Evolutionary conservation across 2,888 invertebrate species (phyloP), one percentile per base, ranked within the genome.

Genomic region (Actias luna): DNA sequence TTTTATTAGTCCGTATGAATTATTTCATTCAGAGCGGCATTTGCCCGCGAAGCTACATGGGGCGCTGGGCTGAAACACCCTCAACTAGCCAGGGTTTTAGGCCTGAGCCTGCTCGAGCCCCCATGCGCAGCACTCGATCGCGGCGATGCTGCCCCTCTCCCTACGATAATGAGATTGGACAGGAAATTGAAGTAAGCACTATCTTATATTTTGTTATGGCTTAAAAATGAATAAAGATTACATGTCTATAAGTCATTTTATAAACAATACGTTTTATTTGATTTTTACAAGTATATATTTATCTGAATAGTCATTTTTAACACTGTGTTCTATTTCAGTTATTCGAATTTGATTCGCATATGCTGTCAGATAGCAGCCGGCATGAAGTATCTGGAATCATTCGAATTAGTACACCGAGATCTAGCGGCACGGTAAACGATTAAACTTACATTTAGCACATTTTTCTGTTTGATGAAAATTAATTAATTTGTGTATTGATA

Each of bases 321-420:
- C 2, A 18, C 18, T 52, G 7, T 33, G 73, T 67, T 73, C 77
- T 74, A 71, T 93, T 94, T 29, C 94, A 97, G 97, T 84, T 96
- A 97, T 86, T 96, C 96, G 76, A 96, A 96, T 87, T 94, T 97
- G 83, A 95, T 98, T 74, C 97, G 96, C 93, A 95, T 98, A 86
- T 96, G 97, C 75, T 96, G 96, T 63, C 97, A 98, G 92, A 96
- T 98, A 76, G 97, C 98, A 67, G 97, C 97, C 61, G 98, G 98
- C 70, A 98, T 98, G 97, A 97, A 97, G 83, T 98, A 98, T 88
- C 94, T 98, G 85, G 98, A 98, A 89, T 96, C 96, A 58, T 93
- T 97, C 85, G 97, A 97, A 83, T 94, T 98, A 88, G 96, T 98
- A 61, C 98, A 98, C 89, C 95, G 98, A 72, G 98, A 98, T 89